phyloP scores from a whole-genome alignment of 2,797 vertebrate species.

The Acanthornis magna region DNA sequence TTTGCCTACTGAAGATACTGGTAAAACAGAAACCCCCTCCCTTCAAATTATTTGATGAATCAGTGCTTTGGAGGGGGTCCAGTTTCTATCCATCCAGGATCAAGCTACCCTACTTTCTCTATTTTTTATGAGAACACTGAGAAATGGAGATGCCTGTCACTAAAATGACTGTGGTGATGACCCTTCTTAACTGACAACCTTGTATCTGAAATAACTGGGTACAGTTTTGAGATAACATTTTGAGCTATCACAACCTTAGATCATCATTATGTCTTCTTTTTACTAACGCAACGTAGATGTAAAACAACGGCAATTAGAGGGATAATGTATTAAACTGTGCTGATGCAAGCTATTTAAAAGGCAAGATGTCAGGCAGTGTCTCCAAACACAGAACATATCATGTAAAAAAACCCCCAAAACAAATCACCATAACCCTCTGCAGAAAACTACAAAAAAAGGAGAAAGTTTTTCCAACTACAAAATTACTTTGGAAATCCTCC shows the following conservation, averaged over 20 bases:
- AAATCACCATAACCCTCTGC: not conserved
- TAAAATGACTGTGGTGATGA: not conserved
- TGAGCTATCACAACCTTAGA: not conserved
- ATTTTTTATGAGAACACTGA: not conserved
- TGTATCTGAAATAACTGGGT: not conserved
- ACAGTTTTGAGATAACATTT: not conserved
- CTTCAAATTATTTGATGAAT: not conserved
- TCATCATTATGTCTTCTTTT: not conserved
- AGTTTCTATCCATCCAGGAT: not conserved
- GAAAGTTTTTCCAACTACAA: not conserved
- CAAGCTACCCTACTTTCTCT: not conserved
- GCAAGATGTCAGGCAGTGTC: not conserved
- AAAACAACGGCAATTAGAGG: not conserved
- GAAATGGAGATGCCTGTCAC: not conserved
- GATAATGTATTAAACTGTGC: not conserved
- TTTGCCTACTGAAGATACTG: not conserved
- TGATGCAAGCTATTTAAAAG: not conserved
- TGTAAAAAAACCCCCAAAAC: not conserved
- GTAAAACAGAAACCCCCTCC: not conserved
- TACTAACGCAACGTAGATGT: not conserved
- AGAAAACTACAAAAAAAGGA: not conserved
- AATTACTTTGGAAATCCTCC: not conserved
- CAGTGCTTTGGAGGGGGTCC: not conserved
- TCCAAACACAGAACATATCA: not conserved
- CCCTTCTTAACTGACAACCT: not conserved